Base-by-base conservation (phyloP, 2,113 vertebrate genomes). In the Atlantisia rogersi region DNA sequence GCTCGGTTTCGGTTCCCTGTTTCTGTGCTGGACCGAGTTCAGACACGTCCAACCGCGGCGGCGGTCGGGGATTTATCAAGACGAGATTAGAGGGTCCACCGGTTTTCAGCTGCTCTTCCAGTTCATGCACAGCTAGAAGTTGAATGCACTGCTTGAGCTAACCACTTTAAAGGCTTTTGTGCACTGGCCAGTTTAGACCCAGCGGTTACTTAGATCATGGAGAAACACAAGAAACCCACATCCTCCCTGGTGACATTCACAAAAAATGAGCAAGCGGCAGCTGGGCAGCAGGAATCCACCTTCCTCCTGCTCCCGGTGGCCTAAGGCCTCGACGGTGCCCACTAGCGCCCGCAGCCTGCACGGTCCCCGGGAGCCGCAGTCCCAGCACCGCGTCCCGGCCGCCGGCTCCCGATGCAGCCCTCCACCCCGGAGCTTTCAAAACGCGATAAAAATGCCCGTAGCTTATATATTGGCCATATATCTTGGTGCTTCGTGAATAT, bases 141-240 rank as follows among this genome's bases (percentile, higher is more conserved):
- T 44, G 65, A 40, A 79, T 0, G 44, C 48, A 4, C 11, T 48
- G 58, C 77, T 65, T 35, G 58, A 89, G 62, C 55, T 78, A 50
- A 90, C 78, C 84, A 64, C 95, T 87, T 86, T 71, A 88, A 95
- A 86, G 65, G 19, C 10, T 50, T 79, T 65, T 76, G 89, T 58
- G 58, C 86, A 4, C 8, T 28, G 90, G 87, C 90, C 90, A 90
- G 50, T 28, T 46, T 59, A 86, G 92, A 68, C 82, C 84, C 78
- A 53, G 81, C 84, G 74, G 86, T 91, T 89, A 73, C 69, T 95
- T 76, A 96, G 53, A 65, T 95, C 90, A 95, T 79, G 90, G 92
- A 90, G 93, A 96, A 95, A 95, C 42, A 76, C 70, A 82, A 82
- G 73, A 95, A 95, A 85, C 50, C 96, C 95, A 94, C 95, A 96